Percentiles rank a stretch among this genome's conserved stretches.
These are phyloP conservation scores for Irena cyanogastra DNA, from an alignment of 2,113 vertebrate genomes.

Conservation along the genomic window DNA sequence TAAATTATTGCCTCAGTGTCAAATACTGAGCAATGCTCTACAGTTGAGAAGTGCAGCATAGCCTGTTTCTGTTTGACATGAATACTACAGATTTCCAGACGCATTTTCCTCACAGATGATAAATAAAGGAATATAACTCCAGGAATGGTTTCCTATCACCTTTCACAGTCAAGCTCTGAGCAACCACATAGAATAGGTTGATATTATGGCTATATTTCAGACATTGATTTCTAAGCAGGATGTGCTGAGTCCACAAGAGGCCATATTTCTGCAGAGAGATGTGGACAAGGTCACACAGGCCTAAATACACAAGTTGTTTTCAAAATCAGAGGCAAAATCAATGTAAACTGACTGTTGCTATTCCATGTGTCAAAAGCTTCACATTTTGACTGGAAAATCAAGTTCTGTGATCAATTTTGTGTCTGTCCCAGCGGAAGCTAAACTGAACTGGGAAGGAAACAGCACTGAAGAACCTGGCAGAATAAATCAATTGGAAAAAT, in stretches of 20 bases:
- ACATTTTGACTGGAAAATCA: background rate
- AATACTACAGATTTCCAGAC: background rate
- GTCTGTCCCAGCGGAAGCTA: background rate
- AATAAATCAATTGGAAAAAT: background rate
- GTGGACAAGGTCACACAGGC: background rate
- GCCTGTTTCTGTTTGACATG: background rate
- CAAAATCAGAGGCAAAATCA: background rate
- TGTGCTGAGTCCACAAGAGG: background rate
- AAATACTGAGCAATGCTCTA: background rate
- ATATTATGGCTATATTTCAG: background rate
- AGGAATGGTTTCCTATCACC: background rate
- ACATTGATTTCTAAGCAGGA: background rate
- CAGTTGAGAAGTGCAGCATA: background rate
- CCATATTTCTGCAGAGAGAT: background rate
- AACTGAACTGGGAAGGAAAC: background rate
- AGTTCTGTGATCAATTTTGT: background rate
- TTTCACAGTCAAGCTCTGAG: background rate
- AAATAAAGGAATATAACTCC: background rate
- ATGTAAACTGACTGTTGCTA: background rate
- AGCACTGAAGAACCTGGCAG: background rate
- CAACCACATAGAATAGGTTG: background rate
- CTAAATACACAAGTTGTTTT: background rate
- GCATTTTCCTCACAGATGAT: background rate
- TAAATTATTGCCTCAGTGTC: background rate
- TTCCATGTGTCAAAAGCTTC: background rate